These are phyloP conservation scores for Thyatira batis DNA, from an alignment of 2,888 invertebrate genomes.

Conservation along the genomic window DNA sequence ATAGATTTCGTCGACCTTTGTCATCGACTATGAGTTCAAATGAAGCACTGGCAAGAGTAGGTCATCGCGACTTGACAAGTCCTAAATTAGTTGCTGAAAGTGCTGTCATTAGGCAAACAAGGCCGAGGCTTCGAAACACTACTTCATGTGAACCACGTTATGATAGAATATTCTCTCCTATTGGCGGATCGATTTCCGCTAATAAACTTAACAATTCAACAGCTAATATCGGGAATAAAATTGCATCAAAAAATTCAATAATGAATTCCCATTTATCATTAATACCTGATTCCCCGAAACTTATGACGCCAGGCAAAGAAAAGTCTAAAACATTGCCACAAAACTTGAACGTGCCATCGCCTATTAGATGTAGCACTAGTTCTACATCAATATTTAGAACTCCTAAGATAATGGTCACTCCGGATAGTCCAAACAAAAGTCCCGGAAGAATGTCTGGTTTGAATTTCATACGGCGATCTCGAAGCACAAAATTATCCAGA, in stretches of 20 bases:
- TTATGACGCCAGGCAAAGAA: conserved; percentile 72
- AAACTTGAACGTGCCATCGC: conserved; percentile 75
- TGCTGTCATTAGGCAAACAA: conserved; percentile 54
- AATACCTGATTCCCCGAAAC: conserved; percentile 72
- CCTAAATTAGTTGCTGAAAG: conserved; percentile 69
- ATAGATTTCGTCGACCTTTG: conserved; percentile 62
- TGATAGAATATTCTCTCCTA: conserved; percentile 73
- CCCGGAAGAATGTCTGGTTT: conserved; percentile 77
- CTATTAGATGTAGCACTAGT: conserved; percentile 74
- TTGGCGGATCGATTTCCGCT: conserved; percentile 65
- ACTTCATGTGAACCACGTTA: conserved; percentile 75
- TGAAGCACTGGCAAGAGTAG: conserved; percentile 66
- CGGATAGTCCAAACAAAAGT: conserved; percentile 80
- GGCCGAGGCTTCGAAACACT: conserved; percentile 68
- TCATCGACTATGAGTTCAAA: conserved; percentile 74
- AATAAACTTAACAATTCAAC: conserved; percentile 68
- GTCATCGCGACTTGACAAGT: conserved; percentile 67
- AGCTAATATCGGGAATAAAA: conserved; percentile 59
- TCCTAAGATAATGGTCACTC: conserved; percentile 70
- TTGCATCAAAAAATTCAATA: conserved; percentile 56
- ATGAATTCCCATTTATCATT: conserved; percentile 74
- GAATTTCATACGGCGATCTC: conserved; percentile 86
- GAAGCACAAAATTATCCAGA: conserved; percentile 87
- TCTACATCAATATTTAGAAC: conserved; percentile 73
- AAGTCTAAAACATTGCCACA: conserved; percentile 85